These are phyloP conservation scores for Rhea pennata DNA, from an alignment of 2,113 vertebrate species.

Conservation along the genomic window DNA sequence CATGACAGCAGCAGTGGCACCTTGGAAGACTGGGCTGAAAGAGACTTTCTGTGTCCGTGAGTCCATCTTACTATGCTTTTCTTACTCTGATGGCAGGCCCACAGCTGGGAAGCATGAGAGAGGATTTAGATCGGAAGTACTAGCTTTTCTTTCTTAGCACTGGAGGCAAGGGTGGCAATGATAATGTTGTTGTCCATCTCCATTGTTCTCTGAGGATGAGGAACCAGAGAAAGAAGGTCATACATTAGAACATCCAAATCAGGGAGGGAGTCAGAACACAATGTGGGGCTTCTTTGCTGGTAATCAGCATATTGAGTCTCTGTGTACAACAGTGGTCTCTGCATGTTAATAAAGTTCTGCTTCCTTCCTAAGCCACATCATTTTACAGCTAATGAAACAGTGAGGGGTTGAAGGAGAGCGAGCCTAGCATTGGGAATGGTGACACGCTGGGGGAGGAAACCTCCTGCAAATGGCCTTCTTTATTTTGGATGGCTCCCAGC, in stretches of 20 bases:
- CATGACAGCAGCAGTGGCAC: neutral
- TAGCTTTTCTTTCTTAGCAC: neutral
- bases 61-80: neutral
- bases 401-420: neutral
- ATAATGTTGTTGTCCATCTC: neutral
- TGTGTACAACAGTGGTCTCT: neutral
- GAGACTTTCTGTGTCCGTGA: neutral
- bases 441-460: constrained; percentile 32
- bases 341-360: neutral
- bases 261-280: neutral
- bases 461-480: constrained; percentile 32
- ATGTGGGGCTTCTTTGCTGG: neutral
- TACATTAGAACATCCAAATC: neutral
- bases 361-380: neutral
- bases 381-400: constrained; percentile 32
- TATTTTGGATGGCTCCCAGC: neutral
- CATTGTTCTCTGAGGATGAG: neutral
- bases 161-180: neutral
- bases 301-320: neutral
- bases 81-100: neutral
- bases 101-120: neutral
- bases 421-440: neutral
- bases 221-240: neutral
- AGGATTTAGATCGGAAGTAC: neutral
- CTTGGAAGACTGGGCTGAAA: neutral